Evolutionary conservation across 2,113 vertebrate genomes (phyloP), one percentile per base, ranked within the genome.

Genomic region (Plectropomus leopardus): DNA sequence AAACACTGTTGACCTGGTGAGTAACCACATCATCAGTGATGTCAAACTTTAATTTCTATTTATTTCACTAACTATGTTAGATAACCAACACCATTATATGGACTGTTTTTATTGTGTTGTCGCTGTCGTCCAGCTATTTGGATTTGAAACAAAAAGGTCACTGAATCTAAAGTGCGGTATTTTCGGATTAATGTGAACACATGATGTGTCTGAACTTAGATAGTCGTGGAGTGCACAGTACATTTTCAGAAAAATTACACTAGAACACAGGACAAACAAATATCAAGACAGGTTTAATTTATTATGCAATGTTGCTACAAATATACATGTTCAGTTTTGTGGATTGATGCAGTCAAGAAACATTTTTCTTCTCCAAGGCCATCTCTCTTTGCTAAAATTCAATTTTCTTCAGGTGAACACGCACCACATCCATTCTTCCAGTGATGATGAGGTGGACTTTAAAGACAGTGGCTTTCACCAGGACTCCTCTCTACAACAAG

Each of bases 401-500:
- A 16, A 6, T 65, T 54, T 23, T 61, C 19, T 71, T 2, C 89
- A 99, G 98, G 97, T 99, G 84, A 99, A 97, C 89, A 97, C 97
- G 36, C 97, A 98, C 93, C 97, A 99, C 92, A 99, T 99, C 92
- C 98, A 99, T 92, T 98, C 98, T 83, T 98, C 98, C 83, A 99
- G 98, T 74, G 98, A 99, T 82, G 98, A 99, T 90, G 98, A 99
- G 93, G 97, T 98, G 80, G 98, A 99, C 92, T 99, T 99, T 87
- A 99, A 99, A 95, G 98, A 99, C 93, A 96, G 96, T 42, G 97
- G 97, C 67, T 99, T 99, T 93, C 97, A 98, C 72, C 98, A 97
- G 92, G 98, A 99, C 93, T 99, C 98, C 40, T 98, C 98, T 91
- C 94, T 99, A 88, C 98, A 99, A 95, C 98, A 99, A 96, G 98